A percentile compares a stretch with the other conserved stretches of the same genome.
Conservation (phyloP, 1,140 invertebrate species). For the Drosophila kepulauana region DNA sequence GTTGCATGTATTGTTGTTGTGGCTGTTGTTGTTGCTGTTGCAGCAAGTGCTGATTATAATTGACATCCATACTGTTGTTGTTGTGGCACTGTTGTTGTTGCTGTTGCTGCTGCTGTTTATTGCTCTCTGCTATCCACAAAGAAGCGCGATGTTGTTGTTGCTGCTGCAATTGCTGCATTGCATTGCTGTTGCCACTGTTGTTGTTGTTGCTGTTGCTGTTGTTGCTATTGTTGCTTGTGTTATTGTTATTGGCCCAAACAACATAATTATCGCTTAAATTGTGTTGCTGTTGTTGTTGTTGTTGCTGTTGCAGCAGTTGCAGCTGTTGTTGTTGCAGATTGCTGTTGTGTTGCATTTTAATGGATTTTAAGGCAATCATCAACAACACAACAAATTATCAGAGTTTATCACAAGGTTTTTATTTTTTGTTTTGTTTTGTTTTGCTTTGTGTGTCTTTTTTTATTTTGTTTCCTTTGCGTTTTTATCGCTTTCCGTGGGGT, state of each 20-base stretch:
- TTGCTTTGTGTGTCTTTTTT: conserved; percentile 26
- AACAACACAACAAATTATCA: conserved; percentile 71
- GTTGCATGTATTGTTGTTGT: conserved; percentile 54
- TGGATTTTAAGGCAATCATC: conserved; percentile 75
- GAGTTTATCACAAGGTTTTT: conserved; percentile 70
- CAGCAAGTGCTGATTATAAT: conserved; percentile 71
- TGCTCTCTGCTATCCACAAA: conserved; percentile 51
- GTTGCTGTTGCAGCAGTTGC: conserved; percentile 54
- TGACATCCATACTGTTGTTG: conserved; percentile 58
- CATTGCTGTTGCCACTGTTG: conserved; percentile 32
- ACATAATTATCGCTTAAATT: conserved; percentile 59
- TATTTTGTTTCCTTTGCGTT: conserved; percentile 12
- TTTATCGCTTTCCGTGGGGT: conserved; percentile 22
- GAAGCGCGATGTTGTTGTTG: conserved; percentile 50
- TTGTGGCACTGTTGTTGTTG: conserved; percentile 57
- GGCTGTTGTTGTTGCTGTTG: conserved; percentile 52
- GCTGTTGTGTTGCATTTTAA: conserved; percentile 73
- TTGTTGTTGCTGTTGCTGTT: conserved; percentile 13
- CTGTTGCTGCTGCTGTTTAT: conserved; percentile 63
- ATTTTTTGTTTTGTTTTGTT: conserved; percentile 30
- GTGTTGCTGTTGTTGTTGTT: conserved; percentile 49
- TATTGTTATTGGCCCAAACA: conserved; percentile 56
- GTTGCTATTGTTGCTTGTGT: conserved; percentile 13
- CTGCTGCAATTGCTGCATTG: conserved; percentile 52
- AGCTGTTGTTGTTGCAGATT: conserved; percentile 51